Conservation (phyloP, 2,797 vertebrate genomes). For the Halcyon smyrnensis region DNA sequence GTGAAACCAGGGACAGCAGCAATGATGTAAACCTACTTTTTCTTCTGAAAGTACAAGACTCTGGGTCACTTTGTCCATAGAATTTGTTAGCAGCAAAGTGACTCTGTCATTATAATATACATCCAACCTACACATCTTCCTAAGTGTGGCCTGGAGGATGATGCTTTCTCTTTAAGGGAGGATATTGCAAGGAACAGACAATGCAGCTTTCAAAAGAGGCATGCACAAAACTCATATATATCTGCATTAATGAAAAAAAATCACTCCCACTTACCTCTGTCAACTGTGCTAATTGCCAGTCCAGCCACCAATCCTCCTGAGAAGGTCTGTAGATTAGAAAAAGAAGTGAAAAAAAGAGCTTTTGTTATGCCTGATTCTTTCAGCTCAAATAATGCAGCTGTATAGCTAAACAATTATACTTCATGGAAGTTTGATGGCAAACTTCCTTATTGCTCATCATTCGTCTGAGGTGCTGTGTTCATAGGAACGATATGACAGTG, state of each 20-base stretch:
- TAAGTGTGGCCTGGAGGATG: not conserved
- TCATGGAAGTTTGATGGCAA: not conserved
- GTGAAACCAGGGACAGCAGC: not conserved
- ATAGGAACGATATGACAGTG: not conserved
- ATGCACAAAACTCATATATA: not conserved
- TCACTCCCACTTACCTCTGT: not conserved
- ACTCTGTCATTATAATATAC: not conserved
- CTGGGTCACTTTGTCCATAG: not conserved
- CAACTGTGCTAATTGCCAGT: not conserved
- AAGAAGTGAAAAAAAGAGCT: not conserved
- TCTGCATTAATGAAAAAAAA: not conserved
- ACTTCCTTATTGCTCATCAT: not conserved
- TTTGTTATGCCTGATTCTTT: not conserved
- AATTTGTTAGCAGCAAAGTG: constrained; percentile 5
- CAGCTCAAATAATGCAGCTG: not conserved
- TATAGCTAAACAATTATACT: not conserved
- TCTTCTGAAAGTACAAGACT: not conserved
- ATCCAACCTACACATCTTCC: not conserved
- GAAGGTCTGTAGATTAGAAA: not conserved
- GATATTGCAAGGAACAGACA: not conserved
- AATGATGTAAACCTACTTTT: constrained; percentile 7
- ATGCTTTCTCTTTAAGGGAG: not conserved
- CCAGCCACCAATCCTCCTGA: not conserved
- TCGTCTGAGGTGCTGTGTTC: not conserved
- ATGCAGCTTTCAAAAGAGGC: not conserved